Evolutionary conservation across 2,888 invertebrate species (phyloP).

Genomic region (Ochropleura leucogaster): DNA sequence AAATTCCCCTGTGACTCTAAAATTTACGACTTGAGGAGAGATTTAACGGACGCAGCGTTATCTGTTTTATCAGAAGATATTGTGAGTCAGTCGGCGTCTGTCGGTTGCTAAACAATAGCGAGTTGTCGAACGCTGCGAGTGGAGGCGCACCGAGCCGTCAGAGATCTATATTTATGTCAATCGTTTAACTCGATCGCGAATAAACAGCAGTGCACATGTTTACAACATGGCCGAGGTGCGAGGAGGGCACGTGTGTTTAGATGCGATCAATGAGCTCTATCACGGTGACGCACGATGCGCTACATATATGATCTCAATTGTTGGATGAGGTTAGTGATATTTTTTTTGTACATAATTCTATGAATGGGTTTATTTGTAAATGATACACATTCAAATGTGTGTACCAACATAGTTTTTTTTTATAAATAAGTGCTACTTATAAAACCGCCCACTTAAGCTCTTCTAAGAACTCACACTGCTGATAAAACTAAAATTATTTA

Average conservation of each 20-base stretch:
- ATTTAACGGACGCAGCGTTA: slow-evolving; percentile 86
- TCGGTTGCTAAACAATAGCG: slow-evolving; percentile 77
- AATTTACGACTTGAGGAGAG: slow-evolving; percentile 88
- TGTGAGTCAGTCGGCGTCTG: slow-evolving; percentile 78
- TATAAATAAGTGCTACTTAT: neutral
- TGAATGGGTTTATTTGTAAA: slow-evolving; percentile 42
- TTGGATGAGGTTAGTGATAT: slow-evolving; percentile 79
- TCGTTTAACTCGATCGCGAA: slow-evolving; percentile 63
- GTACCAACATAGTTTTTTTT: neutral
- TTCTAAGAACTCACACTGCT: slow-evolving; percentile 1
- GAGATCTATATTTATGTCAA: slow-evolving; percentile 68
- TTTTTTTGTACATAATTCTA: slow-evolving; percentile 49
- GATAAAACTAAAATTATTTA: neutral
- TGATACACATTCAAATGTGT: slow-evolving; percentile 16
- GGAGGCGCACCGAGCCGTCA: slow-evolving; percentile 45
- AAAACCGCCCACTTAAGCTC: neutral
- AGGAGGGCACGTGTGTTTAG: slow-evolving; percentile 67
- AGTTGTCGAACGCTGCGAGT: slow-evolving; percentile 69
- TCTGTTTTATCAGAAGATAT: slow-evolving; percentile 88
- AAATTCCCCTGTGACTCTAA: slow-evolving; percentile 87
- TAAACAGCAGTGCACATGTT: slow-evolving; percentile 69
- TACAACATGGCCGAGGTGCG: slow-evolving; percentile 55
- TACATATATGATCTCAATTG: slow-evolving; percentile 60
- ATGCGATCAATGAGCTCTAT: slow-evolving; percentile 72
- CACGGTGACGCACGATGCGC: slow-evolving; percentile 69